Conservation (phyloP, 2,113 vertebrate genomes). For the Acinonyx jubatus region DNA sequence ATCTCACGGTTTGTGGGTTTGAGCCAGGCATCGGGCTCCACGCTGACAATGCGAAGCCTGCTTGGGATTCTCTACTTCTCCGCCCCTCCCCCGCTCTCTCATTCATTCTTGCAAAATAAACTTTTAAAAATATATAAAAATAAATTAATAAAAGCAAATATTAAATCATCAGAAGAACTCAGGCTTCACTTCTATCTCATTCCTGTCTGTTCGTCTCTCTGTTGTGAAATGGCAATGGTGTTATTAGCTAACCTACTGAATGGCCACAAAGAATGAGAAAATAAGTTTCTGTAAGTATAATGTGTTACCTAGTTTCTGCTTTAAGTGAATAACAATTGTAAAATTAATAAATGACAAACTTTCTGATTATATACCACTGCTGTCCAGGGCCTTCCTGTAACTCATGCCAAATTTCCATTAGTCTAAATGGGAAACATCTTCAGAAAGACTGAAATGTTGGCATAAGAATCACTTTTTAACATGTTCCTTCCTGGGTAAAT, state of each 20-base stretch:
- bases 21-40: no score
- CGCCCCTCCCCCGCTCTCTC: no score
- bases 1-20: no score
- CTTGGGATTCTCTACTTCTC: no score
- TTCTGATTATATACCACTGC: slow-evolving; percentile 57
- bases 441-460: slow-evolving; percentile 61
- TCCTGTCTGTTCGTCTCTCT: background rate
- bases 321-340: slow-evolving; percentile 43
- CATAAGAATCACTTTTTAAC: slow-evolving; percentile 30
- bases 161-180: background rate
- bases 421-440: slow-evolving; percentile 68
- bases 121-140: no score
- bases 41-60: no score
- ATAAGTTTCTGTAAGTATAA: background rate
- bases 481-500: slow-evolving; percentile 66
- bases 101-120: no score
- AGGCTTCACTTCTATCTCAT: background rate
- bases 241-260: background rate
- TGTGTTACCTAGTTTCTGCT: slow-evolving; percentile 24
- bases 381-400: slow-evolving; percentile 48
- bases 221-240: background rate
- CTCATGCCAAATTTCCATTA: slow-evolving; percentile 63
- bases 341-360: slow-evolving; percentile 68
- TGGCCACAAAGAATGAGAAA: background rate
- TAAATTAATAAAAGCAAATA: background rate